Evolutionary conservation across 2,888 invertebrate genomes (phyloP).

Genomic region (Patella caerulea): DNA sequence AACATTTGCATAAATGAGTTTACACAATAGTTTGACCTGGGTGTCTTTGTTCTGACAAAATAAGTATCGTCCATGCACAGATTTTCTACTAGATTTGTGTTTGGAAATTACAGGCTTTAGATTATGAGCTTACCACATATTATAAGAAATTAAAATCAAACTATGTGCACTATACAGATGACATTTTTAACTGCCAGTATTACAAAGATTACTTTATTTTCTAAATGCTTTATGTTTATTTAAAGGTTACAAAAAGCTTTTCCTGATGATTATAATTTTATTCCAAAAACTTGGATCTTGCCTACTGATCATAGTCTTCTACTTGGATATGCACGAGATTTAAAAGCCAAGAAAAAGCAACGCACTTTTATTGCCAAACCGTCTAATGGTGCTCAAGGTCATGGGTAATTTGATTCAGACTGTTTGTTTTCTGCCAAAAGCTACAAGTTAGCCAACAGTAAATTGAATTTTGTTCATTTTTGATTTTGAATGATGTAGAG

Average conservation of each 20-base stretch:
- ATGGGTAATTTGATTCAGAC: slow-evolving; percentile 60
- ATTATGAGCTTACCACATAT: no score
- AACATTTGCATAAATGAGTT: no score
- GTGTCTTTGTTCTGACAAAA: no score
- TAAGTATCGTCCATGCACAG: no score
- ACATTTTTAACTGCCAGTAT: not conserved
- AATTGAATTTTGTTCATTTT: no score
- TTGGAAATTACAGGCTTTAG: no score
- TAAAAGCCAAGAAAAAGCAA: slow-evolving; percentile 65
- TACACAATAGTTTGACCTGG: no score
- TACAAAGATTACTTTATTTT: not conserved
- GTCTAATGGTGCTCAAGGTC: slow-evolving; percentile 71
- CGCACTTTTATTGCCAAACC: slow-evolving; percentile 70
- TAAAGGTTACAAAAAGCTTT: slow-evolving; percentile 66
- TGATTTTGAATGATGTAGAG: not conserved
- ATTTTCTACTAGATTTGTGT: no score
- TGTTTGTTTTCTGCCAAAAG: not conserved
- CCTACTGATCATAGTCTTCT: slow-evolving; percentile 67
- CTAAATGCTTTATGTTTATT: not conserved
- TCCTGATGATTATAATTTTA: slow-evolving; percentile 70
- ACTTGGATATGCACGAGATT: slow-evolving; percentile 65
- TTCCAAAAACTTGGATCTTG: slow-evolving; percentile 71
- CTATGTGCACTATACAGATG: no score
- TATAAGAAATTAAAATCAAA: no score
- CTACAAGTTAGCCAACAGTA: no score